Base-by-base conservation (phyloP, 2,888 invertebrate genomes). In the Papilio protenor region DNA sequence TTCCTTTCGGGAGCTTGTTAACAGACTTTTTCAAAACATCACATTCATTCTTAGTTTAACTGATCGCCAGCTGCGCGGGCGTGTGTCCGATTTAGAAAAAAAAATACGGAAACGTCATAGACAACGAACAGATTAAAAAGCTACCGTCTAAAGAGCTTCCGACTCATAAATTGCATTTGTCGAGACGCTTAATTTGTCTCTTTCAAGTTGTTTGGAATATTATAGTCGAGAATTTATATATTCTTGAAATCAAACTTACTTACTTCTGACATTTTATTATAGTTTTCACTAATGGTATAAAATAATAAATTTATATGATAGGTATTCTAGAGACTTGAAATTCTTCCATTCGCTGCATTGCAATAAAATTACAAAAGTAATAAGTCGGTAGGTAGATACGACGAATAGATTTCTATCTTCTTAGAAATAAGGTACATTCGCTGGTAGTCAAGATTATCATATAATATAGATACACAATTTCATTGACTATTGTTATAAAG, bases 31-130 rank as follows among this genome's bases (percentile, higher is more conserved):
- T 86, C 81, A 77, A 80, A 79, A 84, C 84, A 85, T 83, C 83
- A 84, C 84, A 84, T 85, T 85, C 85, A 85, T 83, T 78, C 76
- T 80, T 76, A 45, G 52, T 85, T 84, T 85, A 83, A 84, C 52
- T 49, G 86, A 82, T 83, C 81, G 82, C 87, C 91, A 92, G 90
- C 90, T 91, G 92, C 82, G 87, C 83, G 87, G 91, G 91, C 91
- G 90, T 91, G 92, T 90, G 90, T 90, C 89, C 72, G 72, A 75
- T 85, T 85, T 82, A 82, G 82, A 85, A 87, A 87, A 87, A 86
- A 84, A 81, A 86, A 87, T 82, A 82, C 85, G 87, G 86, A 87
- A 85, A 84, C 82, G 84, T 83, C 83, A 86, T 81, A 82, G 83
- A 83, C 82, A 82, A 80, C 78, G 40, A 16, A 40, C 57, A 40